These are phyloP conservation scores for Acipenser ruthenus DNA, from an alignment of 2,797 vertebrate species.

Conservation along the genomic window DNA sequence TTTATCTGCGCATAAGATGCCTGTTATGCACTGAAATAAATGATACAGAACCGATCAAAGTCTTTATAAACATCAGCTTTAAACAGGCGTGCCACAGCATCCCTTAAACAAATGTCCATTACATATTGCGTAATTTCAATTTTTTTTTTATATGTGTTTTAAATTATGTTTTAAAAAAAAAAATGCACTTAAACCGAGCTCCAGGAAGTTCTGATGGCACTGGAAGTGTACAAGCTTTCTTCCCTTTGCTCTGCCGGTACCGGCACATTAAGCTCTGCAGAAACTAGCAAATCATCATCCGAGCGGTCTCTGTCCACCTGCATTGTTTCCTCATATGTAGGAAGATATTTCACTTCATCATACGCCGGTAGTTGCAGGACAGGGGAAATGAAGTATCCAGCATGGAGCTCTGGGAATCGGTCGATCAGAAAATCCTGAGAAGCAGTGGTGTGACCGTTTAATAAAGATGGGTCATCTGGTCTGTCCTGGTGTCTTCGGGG, in stretches of 20 bases:
- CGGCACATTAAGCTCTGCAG: conserved; percentile 23
- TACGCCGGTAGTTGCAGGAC: conserved; percentile 75
- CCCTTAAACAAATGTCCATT: not conserved
- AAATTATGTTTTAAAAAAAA: conserved; percentile 18
- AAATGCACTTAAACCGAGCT: conserved; percentile 53
- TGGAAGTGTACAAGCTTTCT: conserved; percentile 34
- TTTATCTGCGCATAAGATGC: too few species aligned
- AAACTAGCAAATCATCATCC: conserved; percentile 47
- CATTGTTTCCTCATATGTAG: conserved; percentile 91
- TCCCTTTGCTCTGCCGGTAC: conserved; percentile 26
- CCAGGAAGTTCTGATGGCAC: conserved; percentile 34
- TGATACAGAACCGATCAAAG: too few species aligned
- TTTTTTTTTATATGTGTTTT: conserved; percentile 11
- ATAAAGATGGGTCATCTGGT: conserved; percentile 55
- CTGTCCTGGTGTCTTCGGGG: conserved; percentile 54
- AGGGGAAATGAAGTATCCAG: conserved; percentile 54
- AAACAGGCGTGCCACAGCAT: not conserved
- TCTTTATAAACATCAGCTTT: too few species aligned
- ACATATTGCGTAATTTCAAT: not conserved
- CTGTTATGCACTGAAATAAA: too few species aligned
- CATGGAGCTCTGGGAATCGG: conserved; percentile 51
- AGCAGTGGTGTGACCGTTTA: conserved; percentile 57
- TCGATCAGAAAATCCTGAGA: conserved; percentile 86
- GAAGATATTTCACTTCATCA: conserved; percentile 86
- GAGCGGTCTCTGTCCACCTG: conserved; percentile 55